A percentile compares a stretch with the other conserved stretches of the same genome.
Conservation (phyloP, 2,113 vertebrate species). For the Callipepla californica region DNA sequence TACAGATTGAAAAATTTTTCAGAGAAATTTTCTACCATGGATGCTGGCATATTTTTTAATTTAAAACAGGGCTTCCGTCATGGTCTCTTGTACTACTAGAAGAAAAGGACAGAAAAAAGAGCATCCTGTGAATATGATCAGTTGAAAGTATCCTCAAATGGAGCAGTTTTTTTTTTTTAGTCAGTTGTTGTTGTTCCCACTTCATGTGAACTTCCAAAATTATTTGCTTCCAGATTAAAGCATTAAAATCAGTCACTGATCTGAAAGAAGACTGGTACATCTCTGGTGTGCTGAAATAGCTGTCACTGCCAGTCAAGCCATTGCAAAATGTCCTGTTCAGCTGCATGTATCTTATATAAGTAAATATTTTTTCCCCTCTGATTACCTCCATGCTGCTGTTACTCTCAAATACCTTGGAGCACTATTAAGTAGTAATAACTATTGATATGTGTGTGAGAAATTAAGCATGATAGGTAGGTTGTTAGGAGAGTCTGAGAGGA, state of each 20-base stretch:
- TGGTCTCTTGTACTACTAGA: background rate
- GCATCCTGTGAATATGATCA: background rate
- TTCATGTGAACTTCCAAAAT: background rate
- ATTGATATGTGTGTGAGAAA: background rate
- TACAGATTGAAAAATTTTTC: no score
- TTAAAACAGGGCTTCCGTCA: no score
- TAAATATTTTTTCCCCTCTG: constrained; percentile 37
- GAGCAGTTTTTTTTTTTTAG: background rate
- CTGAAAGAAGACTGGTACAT: background rate
- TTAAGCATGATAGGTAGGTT: background rate
- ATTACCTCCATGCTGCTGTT: background rate
- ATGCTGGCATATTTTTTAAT: no score
- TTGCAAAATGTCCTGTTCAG: background rate
- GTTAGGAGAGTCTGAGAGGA: background rate
- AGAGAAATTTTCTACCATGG: no score
- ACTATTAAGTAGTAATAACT: constrained; percentile 24
- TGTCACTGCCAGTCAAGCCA: background rate
- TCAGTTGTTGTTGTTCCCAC: background rate
- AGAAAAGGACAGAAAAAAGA: background rate
- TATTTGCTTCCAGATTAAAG: background rate
- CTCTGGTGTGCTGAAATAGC: background rate
- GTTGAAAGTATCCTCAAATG: background rate
- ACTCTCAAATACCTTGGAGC: background rate
- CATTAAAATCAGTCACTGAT: background rate
- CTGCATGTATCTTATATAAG: background rate